A percentile compares a stretch with the other conserved stretches of the same genome.
Conservation (phyloP, 2,797 vertebrate species). For the Phoeniculus purpureus region DNA sequence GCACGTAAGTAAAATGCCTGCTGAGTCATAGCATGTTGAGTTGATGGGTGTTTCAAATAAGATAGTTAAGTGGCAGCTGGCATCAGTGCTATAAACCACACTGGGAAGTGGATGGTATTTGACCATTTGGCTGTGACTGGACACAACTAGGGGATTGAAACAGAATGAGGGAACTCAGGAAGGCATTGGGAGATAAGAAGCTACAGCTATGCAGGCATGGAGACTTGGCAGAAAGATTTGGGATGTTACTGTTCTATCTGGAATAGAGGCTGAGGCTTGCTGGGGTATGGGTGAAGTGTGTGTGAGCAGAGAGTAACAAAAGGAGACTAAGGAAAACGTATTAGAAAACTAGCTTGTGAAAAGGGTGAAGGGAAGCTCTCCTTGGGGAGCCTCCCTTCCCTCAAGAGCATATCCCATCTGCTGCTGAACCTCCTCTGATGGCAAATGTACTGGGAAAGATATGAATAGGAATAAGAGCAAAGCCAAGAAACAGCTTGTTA, state of each 20-base stretch:
- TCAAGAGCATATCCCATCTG: not conserved
- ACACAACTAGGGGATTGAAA: not conserved
- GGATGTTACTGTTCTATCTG: not conserved
- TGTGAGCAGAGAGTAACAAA: not conserved
- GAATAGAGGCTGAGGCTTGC: not conserved
- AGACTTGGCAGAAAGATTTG: not conserved
- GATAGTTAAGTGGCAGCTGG: not conserved
- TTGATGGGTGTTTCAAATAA: not conserved
- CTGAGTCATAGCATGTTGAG: not conserved
- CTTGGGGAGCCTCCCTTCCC: not conserved
- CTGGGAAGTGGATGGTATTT: not conserved
- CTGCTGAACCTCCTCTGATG: not conserved
- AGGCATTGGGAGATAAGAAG: rapidly evolving
- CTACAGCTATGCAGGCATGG: not conserved
- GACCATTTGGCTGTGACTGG: not conserved
- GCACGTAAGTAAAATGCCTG: not conserved
- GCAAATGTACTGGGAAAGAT: not conserved
- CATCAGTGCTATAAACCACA: not conserved
- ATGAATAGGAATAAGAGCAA: not conserved
- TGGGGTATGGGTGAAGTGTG: too few relatives aligned
- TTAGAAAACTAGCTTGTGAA: not conserved
- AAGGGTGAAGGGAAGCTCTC: not conserved
- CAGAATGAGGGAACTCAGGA: not conserved
- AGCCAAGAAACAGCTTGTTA: rapidly evolving
- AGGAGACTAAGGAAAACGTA: not conserved